phyloP scores from a whole-genome alignment of 2,113 vertebrate species.

The Potamarius usumacintae region DNA sequence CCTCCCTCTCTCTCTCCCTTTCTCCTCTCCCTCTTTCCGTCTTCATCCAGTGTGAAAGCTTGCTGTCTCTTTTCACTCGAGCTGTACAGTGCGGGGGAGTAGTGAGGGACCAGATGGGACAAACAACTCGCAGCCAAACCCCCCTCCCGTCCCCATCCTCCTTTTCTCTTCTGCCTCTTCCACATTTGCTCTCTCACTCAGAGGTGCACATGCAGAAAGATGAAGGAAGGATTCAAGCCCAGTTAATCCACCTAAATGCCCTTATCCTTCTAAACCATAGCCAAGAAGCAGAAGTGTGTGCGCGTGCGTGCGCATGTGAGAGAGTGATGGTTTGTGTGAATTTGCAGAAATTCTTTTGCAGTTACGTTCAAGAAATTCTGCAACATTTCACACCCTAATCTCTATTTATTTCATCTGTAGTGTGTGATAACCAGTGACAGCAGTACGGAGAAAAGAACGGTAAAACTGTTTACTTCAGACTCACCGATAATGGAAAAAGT shows the following conservation, averaged over 20 bases:
- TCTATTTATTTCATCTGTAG: conserved; percentile 3
- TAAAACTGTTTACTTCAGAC: not conserved
- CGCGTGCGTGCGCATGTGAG: not conserved
- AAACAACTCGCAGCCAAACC: conserved; percentile 49
- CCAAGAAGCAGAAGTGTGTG: conserved; percentile 30
- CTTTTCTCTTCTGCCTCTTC: conserved; percentile 29
- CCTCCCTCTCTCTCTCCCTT: not conserved
- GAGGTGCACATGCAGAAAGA: conserved; percentile 43
- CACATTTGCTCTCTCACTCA: conserved; percentile 41
- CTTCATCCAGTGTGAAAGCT: conserved; percentile 53
- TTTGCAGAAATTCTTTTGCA: not conserved
- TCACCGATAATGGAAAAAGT: not conserved
- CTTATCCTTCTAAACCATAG: conserved; percentile 29
- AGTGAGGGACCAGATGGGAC: conserved; percentile 56
- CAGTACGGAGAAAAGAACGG: not conserved
- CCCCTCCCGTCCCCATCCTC: conserved; percentile 44
- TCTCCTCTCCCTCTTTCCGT: conserved; percentile 7
- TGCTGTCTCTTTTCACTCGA: conserved; percentile 45
- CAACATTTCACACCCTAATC: not conserved
- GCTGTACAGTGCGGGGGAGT: conserved; percentile 55
- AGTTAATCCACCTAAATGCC: conserved; percentile 46
- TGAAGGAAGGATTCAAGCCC: conserved; percentile 38
- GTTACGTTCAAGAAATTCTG: not conserved
- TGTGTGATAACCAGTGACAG: not conserved
- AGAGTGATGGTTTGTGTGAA: not conserved